Evolutionary conservation across 2,888 invertebrate genomes (phyloP), one percentile per base, ranked within the genome.

Genomic region (Acanthosepion lycidas): DNA sequence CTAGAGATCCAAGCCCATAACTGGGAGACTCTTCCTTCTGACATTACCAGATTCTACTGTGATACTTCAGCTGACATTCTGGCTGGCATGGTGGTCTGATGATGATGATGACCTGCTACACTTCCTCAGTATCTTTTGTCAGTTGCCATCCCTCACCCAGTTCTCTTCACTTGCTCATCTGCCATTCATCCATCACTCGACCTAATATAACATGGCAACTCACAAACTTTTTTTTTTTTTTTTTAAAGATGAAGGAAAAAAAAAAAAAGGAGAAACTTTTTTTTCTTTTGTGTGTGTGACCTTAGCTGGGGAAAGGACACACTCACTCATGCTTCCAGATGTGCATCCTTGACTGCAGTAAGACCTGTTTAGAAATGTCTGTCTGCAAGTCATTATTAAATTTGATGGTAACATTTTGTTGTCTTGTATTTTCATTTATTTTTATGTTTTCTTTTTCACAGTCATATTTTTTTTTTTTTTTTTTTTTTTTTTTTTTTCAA

Each of bases 21-120:
- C 2, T 96, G 96, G 96, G 96, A 96, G 49, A 95, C 95, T 12
- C 95, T 96, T 26, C 95, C 96, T 6, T 96, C 96, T 95, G 96
- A 97, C 49, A 95, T 96, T 28, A 96, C 96, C 9, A 94, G 96
- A 91, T 97, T 96, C 95, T 96, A 97, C 95, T 96, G 96, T 94
- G 97, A 97, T 94, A 96, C 96, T 0, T 96, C 96, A 95, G 96
- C 96, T 64, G 96, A 96, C 42, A 96, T 96, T 94, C 95, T 96
- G 1, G 96, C 96, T 0, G 96, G 96, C 26, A 92, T 96, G 92
- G 95, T 95, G 15, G 94, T 95, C 78, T 95, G 94, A 95, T 51
- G 42, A 55, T 78, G n/a, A 78, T 26, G 78, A 78, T 23, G 1
- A 28, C 78, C 15, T n/a, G 23, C 33, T 9, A 9, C 78, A 78